These are phyloP conservation scores for Pionites leucogaster DNA, from an alignment of 2,113 vertebrate genomes.

Conservation along the genomic window DNA sequence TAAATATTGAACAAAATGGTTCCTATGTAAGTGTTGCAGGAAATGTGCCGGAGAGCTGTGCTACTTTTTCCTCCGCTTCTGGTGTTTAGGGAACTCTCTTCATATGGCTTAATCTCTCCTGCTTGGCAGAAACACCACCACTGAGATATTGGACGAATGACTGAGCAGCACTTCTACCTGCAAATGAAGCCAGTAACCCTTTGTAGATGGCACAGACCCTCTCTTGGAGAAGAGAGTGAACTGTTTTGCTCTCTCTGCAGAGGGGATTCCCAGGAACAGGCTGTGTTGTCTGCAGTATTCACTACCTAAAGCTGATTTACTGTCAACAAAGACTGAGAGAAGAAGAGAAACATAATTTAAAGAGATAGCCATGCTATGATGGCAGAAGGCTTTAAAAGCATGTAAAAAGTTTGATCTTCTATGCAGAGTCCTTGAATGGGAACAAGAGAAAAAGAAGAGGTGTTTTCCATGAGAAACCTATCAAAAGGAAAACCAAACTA, in stretches of 20 bases:
- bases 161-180: background rate
- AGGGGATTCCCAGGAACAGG: background rate
- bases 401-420: background rate
- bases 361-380: background rate
- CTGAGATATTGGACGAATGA: background rate
- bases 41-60: background rate
- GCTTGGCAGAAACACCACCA: background rate
- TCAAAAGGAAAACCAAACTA: background rate
- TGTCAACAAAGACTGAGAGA: background rate
- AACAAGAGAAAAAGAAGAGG: background rate
- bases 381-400: background rate
- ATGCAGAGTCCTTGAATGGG: background rate
- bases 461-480: background rate
- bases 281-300: background rate
- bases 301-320: background rate
- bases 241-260: background rate
- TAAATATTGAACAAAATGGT: constrained; percentile 10
- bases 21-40: background rate
- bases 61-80: background rate
- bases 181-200: background rate
- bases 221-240: background rate
- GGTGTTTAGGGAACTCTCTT: background rate
- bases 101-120: background rate
- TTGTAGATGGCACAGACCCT: background rate
- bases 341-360: background rate